These are phyloP conservation scores for Salvelinus alpinus DNA, from an alignment of 2,113 vertebrate genomes.

Conservation along the genomic window DNA sequence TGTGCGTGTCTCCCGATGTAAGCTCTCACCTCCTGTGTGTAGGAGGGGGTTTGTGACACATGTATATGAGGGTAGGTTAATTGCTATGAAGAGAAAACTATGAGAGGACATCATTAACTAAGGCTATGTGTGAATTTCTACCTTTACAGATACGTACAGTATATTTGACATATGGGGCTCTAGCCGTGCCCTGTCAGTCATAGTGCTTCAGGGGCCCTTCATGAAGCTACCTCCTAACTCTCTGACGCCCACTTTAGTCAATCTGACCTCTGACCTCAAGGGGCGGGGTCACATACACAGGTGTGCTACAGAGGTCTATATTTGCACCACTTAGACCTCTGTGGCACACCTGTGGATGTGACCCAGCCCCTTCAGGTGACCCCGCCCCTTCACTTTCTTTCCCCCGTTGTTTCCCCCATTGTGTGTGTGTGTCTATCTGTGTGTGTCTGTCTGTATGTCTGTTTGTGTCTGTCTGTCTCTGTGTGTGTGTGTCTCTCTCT, in stretches of 20 bases:
- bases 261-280: conserved; percentile 38
- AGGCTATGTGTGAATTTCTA: conserved; percentile 55
- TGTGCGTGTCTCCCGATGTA: conserved; percentile 3
- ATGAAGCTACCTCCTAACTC: conserved; percentile 14
- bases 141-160: background rate
- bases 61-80: conserved; percentile 62
- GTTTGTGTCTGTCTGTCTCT: no score
- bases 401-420: background rate
- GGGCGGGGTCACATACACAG: conserved; percentile 42
- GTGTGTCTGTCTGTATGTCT: no score
- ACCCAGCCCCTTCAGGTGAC: no score
- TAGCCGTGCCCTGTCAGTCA: conserved; percentile 20
- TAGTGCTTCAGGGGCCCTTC: conserved; percentile 41
- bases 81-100: conserved; percentile 62
- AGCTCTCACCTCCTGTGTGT: conserved; percentile 32
- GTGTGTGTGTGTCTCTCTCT: no score
- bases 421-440: no score
- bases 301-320: conserved; percentile 48
- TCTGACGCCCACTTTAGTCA: conserved; percentile 47
- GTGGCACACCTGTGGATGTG: no score
- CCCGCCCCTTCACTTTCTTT: background rate
- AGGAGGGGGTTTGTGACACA: conserved; percentile 56
- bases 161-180: conserved; percentile 27
- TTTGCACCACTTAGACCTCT: background rate
- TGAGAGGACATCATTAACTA: conserved; percentile 69